These are phyloP conservation scores for Novumbra hubbsi DNA, from an alignment of 2,797 vertebrate genomes.

Conservation along the genomic window DNA sequence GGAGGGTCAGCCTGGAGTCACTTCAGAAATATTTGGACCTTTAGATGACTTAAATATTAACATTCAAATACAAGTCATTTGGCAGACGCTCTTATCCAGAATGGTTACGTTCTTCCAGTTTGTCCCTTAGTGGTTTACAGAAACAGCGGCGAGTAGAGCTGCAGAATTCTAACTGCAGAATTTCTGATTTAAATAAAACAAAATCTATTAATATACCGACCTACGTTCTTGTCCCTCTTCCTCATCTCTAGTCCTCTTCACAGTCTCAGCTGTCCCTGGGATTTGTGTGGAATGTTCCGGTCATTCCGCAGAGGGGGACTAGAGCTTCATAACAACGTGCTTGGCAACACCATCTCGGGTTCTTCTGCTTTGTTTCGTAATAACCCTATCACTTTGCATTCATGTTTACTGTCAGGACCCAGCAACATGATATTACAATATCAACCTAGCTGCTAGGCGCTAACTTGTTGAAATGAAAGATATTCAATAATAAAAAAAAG, in stretches of 20 bases:
- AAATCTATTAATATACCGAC: neutral
- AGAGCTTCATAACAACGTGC: conserved; percentile 14
- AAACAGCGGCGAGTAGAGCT: too few relatives aligned
- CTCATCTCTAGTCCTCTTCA: conserved; percentile 18
- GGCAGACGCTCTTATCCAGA: too few relatives aligned
- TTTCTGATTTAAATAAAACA: too few relatives aligned
- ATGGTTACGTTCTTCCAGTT: too few relatives aligned
- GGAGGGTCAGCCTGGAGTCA: neutral
- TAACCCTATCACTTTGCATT: neutral
- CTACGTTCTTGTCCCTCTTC: conserved; percentile 15
- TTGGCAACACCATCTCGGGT: neutral
- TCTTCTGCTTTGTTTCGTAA: conserved; percentile 8
- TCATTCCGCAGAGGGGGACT: neutral
- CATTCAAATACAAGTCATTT: too few relatives aligned
- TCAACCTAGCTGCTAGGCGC: neutral
- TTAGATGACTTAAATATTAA: too few relatives aligned
- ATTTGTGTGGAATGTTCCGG: conserved; percentile 10
- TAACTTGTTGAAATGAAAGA: too few relatives aligned
- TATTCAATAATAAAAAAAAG: too few relatives aligned
- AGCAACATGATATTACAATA: neutral
- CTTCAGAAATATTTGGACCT: too few relatives aligned
- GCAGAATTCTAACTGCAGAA: too few relatives aligned
- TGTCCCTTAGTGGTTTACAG: too few relatives aligned
- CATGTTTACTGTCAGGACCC: neutral
- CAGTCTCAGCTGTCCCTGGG: conserved; percentile 14